Base-by-base conservation (phyloP, 2,888 invertebrate genomes). In the Drosophila cracens region DNA sequence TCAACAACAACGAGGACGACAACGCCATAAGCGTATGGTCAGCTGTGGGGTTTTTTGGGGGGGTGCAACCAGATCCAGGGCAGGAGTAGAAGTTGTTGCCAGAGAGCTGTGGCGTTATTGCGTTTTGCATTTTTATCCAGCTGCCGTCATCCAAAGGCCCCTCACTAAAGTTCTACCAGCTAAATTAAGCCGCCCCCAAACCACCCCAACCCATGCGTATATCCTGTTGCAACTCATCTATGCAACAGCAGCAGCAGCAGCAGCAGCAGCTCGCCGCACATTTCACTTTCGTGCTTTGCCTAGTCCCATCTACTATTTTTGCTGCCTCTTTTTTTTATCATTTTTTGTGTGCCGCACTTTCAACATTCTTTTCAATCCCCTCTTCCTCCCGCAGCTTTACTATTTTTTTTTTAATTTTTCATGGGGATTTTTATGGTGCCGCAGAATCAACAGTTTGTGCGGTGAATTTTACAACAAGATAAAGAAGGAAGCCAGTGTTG, bases 401-500 rank as follows among this genome's bases (percentile, higher is more conserved):
- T 4, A 25, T 4, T 71, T 70, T 76, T 74, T 81, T 83, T 74
- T 65, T 62, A 68, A 79, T 87, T 91, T 91, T 91, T 91, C 81
- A 87, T 87, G 89, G 91, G 91, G 82, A 87, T 90, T 92, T 91
- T 92, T 91, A 92, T 92, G 85, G 91, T 81, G 82, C 90, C 91
- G 77, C 88, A 87, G 90, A 90, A 92, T 91, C 92, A 90, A 89
- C 91, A 92, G 92, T 90, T 91, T 91, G 92, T 91, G 91, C 90
- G 89, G 89, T 87, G 91, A 90, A 91, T 91, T 89, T 89, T 83
- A 92, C 92, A 92, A 90, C 90, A 86, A 87, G 87, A 87, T 85
- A 87, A 88, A 86, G 83, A 83, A 86, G 76, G 70, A 78, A 57
- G 48, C 51, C 53, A 57, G 51, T 68, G 74, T 73, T 67, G 57